These are phyloP conservation scores for Ceyx margarethae DNA, from an alignment of 2,113 vertebrate genomes.

Conservation along the genomic window DNA sequence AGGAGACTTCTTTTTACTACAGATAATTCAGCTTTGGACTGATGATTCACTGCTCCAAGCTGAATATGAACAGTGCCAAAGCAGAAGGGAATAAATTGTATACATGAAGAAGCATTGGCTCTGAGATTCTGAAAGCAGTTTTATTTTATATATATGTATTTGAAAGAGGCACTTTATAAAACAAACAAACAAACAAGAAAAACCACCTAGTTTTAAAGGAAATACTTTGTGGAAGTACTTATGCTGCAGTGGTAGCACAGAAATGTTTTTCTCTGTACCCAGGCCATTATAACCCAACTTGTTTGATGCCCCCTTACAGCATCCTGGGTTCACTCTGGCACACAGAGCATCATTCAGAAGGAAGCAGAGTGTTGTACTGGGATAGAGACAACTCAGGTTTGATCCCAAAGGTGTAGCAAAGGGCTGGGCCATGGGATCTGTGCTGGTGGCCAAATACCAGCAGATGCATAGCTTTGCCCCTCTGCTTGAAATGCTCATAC, in stretches of 20 bases:
- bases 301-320: not conserved
- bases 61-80: not conserved
- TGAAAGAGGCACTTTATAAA: not conserved
- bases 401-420: not conserved
- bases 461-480: rapidly evolving
- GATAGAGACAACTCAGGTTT: not conserved
- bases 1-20: not conserved
- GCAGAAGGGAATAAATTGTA: not conserved
- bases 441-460: not conserved
- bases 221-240: not conserved
- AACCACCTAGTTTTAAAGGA: not conserved
- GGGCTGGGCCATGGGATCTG: not conserved
- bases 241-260: not conserved
- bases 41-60: not conserved
- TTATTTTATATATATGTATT: not conserved
- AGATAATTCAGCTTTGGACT: not conserved
- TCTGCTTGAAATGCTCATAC: not conserved
- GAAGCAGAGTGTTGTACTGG: rapidly evolving
- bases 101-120: not conserved
- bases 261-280: rapidly evolving
- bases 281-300: rapidly evolving
- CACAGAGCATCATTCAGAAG: not conserved
- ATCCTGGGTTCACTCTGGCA: not conserved
- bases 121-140: not conserved
- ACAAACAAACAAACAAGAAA: not conserved